These are phyloP conservation scores for Typhlomys cinereus DNA, from an alignment of 2,113 vertebrate genomes.

Conservation along the genomic window DNA sequence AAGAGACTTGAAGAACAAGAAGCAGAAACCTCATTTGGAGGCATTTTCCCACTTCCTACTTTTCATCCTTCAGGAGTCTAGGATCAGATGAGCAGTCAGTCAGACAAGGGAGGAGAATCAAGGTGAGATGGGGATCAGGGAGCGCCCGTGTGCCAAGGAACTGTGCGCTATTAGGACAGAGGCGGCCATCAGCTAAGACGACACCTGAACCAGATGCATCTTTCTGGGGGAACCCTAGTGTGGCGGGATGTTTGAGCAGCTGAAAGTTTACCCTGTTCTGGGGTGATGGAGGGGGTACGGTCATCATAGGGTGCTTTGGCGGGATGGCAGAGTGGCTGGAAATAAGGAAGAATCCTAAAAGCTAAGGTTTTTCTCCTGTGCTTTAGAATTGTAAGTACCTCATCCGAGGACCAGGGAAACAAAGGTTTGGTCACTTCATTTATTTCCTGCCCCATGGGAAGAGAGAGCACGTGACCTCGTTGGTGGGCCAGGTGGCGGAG, in stretches of 20 bases:
- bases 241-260: too few relatives aligned
- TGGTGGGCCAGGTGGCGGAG: neutral
- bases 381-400: neutral
- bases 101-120: neutral
- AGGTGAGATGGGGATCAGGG: neutral
- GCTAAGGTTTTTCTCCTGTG: neutral
- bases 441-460: neutral
- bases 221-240: too few relatives aligned
- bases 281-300: too few relatives aligned
- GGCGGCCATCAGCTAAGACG: neutral
- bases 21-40: neutral
- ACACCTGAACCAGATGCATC: too few relatives aligned
- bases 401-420: neutral
- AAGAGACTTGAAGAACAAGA: neutral
- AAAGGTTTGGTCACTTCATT: neutral
- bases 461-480: neutral
- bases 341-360: neutral
- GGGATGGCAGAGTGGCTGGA: neutral
- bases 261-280: neutral
- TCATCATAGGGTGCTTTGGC: neutral
- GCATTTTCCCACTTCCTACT: neutral
- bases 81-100: neutral
- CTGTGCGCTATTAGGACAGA: rapidly evolving
- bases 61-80: neutral
- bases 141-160: neutral